These are phyloP conservation scores for Boleophthalmus pectinirostris DNA, from an alignment of 2,113 vertebrate genomes.

Conservation along the genomic window DNA sequence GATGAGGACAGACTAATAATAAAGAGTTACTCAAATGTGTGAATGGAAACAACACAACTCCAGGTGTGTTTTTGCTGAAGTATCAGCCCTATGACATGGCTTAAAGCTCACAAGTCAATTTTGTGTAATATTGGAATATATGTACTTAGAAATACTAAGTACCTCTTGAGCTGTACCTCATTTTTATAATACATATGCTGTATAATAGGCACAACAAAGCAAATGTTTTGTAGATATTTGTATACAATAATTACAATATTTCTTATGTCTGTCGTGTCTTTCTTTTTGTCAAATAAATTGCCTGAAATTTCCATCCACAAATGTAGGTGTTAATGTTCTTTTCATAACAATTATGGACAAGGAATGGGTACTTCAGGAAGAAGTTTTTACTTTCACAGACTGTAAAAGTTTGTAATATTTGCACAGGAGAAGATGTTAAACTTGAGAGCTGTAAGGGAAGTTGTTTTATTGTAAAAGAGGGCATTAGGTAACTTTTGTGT, in stretches of 20 bases:
- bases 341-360: neutral
- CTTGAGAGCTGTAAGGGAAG: neutral
- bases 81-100: no score
- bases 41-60: no score
- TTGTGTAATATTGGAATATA: no score
- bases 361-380: no score
- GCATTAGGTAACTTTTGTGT: neutral
- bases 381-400: no score
- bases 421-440: neutral
- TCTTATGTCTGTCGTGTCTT: neutral
- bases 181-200: neutral
- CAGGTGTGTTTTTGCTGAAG: no score
- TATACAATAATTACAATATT: neutral
- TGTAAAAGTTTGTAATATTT: no score
- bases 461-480: no score
- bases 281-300: neutral
- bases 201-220: neutral
- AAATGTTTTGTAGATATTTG: neutral
- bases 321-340: neutral
- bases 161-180: neutral
- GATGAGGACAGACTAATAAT: no score
- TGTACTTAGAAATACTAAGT: no score
- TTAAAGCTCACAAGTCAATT: no score
- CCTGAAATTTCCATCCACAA: neutral
- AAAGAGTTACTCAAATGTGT: no score